Evolutionary conservation across 2,888 invertebrate genomes (phyloP).

Genomic region (Agelastica alni): DNA sequence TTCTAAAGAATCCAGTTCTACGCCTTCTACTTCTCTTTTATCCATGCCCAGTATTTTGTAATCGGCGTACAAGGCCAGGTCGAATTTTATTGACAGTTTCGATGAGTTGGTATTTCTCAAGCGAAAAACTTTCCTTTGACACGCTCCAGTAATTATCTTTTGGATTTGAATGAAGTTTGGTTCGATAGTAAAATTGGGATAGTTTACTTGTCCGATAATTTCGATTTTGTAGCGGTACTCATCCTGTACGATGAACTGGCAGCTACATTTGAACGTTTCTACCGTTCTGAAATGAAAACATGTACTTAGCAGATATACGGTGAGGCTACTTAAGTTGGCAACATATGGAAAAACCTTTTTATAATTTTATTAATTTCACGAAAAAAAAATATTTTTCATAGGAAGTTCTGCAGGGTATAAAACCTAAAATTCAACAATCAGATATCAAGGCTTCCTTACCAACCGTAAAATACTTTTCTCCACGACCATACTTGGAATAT

Average conservation of each 20-base stretch:
- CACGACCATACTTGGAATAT: too few species aligned
- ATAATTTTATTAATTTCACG: too few species aligned
- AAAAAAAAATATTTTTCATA: too few species aligned
- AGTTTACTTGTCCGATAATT: slow-evolving; percentile 59
- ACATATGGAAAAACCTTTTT: too few species aligned
- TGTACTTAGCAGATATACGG: too few species aligned
- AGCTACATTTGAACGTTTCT: slow-evolving; percentile 30
- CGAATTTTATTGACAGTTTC: slow-evolving; percentile 44
- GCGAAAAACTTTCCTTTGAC: slow-evolving; percentile 44
- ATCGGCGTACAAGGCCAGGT: slow-evolving; percentile 50
- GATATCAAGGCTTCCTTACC: too few species aligned
- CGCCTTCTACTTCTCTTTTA: slow-evolving; percentile 23
- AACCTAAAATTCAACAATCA: too few species aligned
- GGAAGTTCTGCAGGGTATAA: too few species aligned
- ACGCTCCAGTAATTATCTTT: slow-evolving; percentile 54
- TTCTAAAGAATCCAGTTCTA: slow-evolving; percentile 44
- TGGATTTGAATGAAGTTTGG: slow-evolving; percentile 60
- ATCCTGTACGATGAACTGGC: slow-evolving; percentile 39
- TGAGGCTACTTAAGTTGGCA: too few species aligned
- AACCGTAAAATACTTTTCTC: too few species aligned
- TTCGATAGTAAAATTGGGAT: slow-evolving; percentile 59
- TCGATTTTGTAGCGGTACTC: slow-evolving; percentile 53
- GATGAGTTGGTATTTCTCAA: slow-evolving; percentile 48
- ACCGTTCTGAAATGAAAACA: slow-evolving; percentile 25
- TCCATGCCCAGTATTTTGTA: slow-evolving; percentile 45